Evolutionary conservation across 2,113 vertebrate genomes (phyloP), one percentile per base, ranked within the genome.

Genomic region (Saccopteryx bilineata): DNA sequence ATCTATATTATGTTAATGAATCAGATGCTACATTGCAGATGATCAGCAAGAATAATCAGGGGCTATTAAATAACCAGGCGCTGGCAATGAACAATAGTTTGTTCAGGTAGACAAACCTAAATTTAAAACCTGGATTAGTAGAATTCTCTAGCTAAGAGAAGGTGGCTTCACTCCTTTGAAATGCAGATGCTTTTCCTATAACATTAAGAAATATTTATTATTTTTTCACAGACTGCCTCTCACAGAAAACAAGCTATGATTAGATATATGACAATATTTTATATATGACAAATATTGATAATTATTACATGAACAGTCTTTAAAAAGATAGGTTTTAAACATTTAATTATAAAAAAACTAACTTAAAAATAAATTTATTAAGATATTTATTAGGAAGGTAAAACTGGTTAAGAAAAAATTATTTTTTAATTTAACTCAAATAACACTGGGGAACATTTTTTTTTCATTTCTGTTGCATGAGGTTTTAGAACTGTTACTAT

Each of bases 1-100:
- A 93, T 90, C 46, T 92, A 68, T n/a, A 78, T 74, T 69, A 93
- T 69, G 12, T 46, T 95, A 92, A 91, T 96, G 56, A 97, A 76
- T 96, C 85, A 74, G 50, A 79, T 52, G 21, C n/a, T n/a, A 58
- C 91, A 82, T 60, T 33, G 85, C 7, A n/a, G 26, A n/a, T 69
- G 11, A 86, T 90, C 31, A 81, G 48, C 7, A 23, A 76, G 8
- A 80, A 60, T 84, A 56, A 72, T 72, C 7, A 61, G 50, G 23
- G 24, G 2, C 72, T 76, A 46, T 75, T 87, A 88, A 79, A 89
- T 56, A 31, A 39, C 39, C 39, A 39, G 58, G 2, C 48, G 39
- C 24, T 46, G 33, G 24, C 46, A 39, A 87, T 54, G 14, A 68
- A 9, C 7, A 18, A 56, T 5, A 17, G 24, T 93, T 80, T 84